Evolutionary conservation across 2,888 invertebrate species (phyloP), one percentile per base, ranked within the genome.

Genomic region (Spodoptera exigua): DNA sequence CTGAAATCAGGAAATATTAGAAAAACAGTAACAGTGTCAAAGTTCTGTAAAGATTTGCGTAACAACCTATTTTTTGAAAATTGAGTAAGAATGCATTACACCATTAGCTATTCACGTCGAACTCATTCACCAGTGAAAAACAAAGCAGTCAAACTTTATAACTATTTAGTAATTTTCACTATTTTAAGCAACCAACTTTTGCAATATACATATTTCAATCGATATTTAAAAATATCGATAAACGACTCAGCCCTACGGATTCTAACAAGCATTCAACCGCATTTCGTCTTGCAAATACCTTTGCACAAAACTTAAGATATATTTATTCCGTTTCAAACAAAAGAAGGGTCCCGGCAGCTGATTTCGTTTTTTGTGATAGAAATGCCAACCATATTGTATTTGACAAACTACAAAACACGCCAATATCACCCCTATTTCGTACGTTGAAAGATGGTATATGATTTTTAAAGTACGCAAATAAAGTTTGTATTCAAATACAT

Each of bases 221-320:
- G 41, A 46, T 14, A 36, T 14, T 36, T n/a, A n/a, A 2, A 4
- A 36, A 21, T 41, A 55, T 65, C 58, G 64, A 67, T 21, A 54
- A 36, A 40, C 9, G 16, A 9, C 35, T 27, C 81, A 78, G 40
- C 88, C 43, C 84, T 86, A 74, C 46, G 72, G 70, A 74, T 82
- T 82, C 82, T 85, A 87, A 86, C 84, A 89, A 87, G 80, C 80
- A 88, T 86, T 85, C 84, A 89, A 90, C 90, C 88, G 86, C 89
- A 89, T 90, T 89, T 84, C 87, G 86, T 86, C 86, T 89, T 83
- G 92, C 91, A 80, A 92, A 92, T 90, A 87, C 87, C 83, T 85
- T 85, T 82, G 84, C 86, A 73, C 70, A 76, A 85, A 83, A 83
- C 85, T 85, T 79, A 86, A 91, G 89, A 89, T 89, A 87, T 89